Base-by-base conservation (phyloP, 2,113 vertebrate species). In the Colius striatus region DNA sequence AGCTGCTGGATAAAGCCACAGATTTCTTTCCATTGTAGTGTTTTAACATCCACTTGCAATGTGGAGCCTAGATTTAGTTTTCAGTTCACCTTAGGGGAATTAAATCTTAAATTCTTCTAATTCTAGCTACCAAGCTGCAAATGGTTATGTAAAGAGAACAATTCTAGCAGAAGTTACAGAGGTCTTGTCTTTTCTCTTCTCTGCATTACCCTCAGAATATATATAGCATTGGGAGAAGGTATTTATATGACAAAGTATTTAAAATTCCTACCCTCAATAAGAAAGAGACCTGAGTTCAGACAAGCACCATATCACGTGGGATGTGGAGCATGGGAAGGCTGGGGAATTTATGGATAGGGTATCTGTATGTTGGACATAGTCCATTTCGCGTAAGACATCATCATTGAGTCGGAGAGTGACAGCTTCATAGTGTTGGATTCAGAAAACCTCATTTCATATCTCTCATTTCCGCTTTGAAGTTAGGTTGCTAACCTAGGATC, bases 91-190 rank as follows among this genome's bases (percentile, higher is more conserved):
- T 76, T 61, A 62, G 9, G 27, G 22, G 36, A 92, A 80, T 74
- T 66, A 73, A 89, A 62, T 50, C n/a, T 67, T 72, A 65, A 82
- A 82, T 10, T 72, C 16, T 3, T 93, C 11, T 80, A 54, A 58
- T 85, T 36, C 21, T 66, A 67, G 62, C 38, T 80, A 22, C 55
- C 5, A 26, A 53, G 8, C 4, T 80, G 9, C 3, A 2, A 70
- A 70, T 47, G 10, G 5, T 66, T 87, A 87, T 92, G 51, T 66
- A 87, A 91, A 66, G 43, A 72, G 38, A 70, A 43, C 19, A 88
- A 43, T 51, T 86, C 7, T 47, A 66, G 22, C 19, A 67, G 61
- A 84, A 77, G 25, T 66, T 62, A 41, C 29, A 65, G 47, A 76
- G 73, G 4, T 19, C 19, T 76, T 51, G 29, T 76, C 10, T 75